Evolutionary conservation across 2,113 vertebrate species (phyloP).

Genomic region (Podocnemis expansa): DNA sequence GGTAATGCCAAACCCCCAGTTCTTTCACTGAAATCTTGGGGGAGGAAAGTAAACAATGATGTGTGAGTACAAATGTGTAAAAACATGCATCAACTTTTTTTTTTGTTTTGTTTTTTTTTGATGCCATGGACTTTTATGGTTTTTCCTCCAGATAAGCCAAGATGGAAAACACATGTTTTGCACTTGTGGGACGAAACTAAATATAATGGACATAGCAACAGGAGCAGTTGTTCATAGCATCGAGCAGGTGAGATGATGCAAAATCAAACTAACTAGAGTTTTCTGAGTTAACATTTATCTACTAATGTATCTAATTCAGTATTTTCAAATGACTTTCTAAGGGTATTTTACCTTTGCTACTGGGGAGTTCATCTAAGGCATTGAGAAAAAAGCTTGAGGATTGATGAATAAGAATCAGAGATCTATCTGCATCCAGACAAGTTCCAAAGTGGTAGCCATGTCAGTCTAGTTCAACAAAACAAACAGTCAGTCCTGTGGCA

Average conservation of each 20-base stretch:
- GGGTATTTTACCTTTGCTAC: fast-evolving
- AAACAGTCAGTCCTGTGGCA: too few relatives aligned
- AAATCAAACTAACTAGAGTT: neutral
- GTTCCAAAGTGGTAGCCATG: too few relatives aligned
- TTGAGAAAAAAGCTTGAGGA: fast-evolving
- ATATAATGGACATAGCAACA: conserved; percentile 85
- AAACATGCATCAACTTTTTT: fast-evolving
- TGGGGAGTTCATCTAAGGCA: fast-evolving
- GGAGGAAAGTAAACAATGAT: fast-evolving
- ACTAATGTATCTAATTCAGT: neutral
- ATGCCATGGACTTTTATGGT: fast-evolving
- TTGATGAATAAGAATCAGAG: neutral
- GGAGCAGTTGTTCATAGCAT: conserved; percentile 84
- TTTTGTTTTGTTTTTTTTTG: too few relatives aligned
- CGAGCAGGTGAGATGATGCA: conserved; percentile 83
- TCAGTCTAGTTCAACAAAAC: too few relatives aligned
- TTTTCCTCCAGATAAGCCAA: conserved; percentile 80
- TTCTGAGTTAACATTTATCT: fast-evolving
- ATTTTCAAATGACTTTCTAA: fast-evolving
- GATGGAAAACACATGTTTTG: conserved; percentile 92
- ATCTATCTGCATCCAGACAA: fast-evolving
- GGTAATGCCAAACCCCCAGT: conserved; percentile 71
- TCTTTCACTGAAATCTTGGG: neutral
- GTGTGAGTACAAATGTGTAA: fast-evolving
- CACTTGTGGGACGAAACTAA: conserved; percentile 86